Conservation (phyloP, 2,888 invertebrate genomes). For the Tiliacea aurago region DNA sequence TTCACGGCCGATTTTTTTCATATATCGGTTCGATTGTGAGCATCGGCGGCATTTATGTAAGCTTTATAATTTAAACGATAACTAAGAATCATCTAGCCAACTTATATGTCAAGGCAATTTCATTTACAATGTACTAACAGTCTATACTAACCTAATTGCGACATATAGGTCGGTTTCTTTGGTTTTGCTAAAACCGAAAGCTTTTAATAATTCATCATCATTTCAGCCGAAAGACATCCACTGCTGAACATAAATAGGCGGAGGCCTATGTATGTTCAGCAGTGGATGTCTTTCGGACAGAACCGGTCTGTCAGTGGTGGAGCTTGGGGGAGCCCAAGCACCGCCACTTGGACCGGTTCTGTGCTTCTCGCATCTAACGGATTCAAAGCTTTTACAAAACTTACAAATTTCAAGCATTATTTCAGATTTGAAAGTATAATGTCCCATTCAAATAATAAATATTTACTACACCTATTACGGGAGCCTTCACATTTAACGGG, state of each 20-base stretch:
- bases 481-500: constrained; percentile 41
- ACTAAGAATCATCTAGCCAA: neutral
- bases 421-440: constrained; percentile 1
- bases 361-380: no score
- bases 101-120: no score
- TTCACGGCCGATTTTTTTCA: neutral
- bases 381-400: neutral
- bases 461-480: constrained; percentile 31
- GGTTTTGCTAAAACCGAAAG: no score
- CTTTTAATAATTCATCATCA: neutral
- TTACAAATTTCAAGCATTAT: neutral
- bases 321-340: no score
- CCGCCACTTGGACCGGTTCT: no score
- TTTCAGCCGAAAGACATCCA: no score
- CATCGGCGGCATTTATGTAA: neutral
- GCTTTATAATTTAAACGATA: neutral
- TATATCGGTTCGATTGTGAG: neutral
- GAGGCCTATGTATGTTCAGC: no score
- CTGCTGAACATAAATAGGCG: no score
- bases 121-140: neutral
- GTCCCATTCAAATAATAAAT: constrained; percentile 24
- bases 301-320: no score
- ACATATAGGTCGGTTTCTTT: no score
- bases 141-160: no score
- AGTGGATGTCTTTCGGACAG: no score